Percentiles rank a stretch among this genome's conserved stretches.
Conservation (phyloP, 2,888 invertebrate genomes). For the Drepana falcataria region DNA sequence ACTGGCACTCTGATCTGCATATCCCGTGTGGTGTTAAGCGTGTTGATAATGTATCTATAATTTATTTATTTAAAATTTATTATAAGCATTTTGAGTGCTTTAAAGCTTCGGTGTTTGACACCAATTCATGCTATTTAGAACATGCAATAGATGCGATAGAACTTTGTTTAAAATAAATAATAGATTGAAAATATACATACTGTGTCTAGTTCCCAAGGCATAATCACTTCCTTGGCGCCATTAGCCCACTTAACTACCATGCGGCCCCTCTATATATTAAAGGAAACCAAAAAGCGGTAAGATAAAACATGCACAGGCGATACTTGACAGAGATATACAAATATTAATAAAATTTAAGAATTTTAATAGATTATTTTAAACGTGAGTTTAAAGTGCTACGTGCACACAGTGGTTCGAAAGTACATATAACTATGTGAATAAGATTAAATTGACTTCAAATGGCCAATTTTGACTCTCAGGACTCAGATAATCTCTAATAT, state of each 20-base stretch:
- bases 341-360: background rate
- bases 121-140: conserved; percentile 5
- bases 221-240: conserved; percentile 70
- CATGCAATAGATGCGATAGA: conserved; percentile 3
- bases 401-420: too few species aligned
- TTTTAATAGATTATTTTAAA: too few species aligned
- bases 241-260: conserved; percentile 78
- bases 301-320: conserved; percentile 53
- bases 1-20: too few species aligned
- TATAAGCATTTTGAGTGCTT: conserved; percentile 17
- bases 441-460: too few species aligned
- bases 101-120: background rate
- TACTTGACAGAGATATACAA: conserved; percentile 8
- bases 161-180: conserved; percentile 24
- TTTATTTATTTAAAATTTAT: conserved; percentile 7
- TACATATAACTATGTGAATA: too few species aligned
- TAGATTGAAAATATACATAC: conserved; percentile 59
- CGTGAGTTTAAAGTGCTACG: too few species aligned
- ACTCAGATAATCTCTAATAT: too few species aligned
- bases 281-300: conserved; percentile 62
- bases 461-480: too few species aligned
- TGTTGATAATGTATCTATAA: too few species aligned
- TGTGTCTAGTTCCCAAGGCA: conserved; percentile 74
- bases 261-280: conserved; percentile 68
- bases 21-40: too few species aligned